Evolutionary conservation across 1,140 invertebrate genomes (phyloP).

Genomic region (Zelostemma sp.): DNA sequence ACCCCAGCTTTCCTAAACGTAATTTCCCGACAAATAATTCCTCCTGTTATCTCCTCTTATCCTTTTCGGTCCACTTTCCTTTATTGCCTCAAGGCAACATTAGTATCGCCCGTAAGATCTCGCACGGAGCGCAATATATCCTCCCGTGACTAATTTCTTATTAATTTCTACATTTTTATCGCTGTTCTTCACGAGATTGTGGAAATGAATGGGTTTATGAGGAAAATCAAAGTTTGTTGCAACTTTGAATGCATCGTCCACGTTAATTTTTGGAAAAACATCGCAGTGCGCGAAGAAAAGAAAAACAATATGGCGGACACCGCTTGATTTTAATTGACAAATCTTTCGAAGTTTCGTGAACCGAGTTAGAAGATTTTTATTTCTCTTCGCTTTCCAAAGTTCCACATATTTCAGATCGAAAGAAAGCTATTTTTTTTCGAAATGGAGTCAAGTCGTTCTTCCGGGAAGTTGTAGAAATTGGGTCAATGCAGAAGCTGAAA

Average conservation of each 20-base stretch:
- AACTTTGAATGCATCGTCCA: too few relatives aligned
- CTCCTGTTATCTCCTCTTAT: conserved; percentile 5
- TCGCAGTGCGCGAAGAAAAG: too few relatives aligned
- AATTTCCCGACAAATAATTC: conserved; percentile 12
- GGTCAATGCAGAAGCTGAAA: conserved; percentile 18
- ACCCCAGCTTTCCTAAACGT: background rate
- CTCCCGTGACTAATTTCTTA: background rate
- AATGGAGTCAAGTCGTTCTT: too few relatives aligned
- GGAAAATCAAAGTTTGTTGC: too few relatives aligned
- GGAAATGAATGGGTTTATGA: background rate
- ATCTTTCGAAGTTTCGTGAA: too few relatives aligned
- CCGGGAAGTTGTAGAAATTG: conserved; percentile 13
- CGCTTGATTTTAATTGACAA: too few relatives aligned
- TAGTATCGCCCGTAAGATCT: too few relatives aligned
- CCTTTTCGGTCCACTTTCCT: conserved; percentile 13
- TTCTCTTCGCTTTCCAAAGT: too few relatives aligned
- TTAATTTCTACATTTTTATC: conserved; percentile 1
- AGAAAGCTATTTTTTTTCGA: too few relatives aligned
- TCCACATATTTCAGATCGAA: background rate
- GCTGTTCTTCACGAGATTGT: background rate
- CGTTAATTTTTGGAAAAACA: too few relatives aligned
- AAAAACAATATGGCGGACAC: too few relatives aligned
- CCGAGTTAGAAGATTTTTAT: too few relatives aligned
- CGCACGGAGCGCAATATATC: background rate
- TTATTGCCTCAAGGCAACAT: background rate